Base-by-base conservation (phyloP, 2,888 invertebrate species). In the Eupithecia exiguata region DNA sequence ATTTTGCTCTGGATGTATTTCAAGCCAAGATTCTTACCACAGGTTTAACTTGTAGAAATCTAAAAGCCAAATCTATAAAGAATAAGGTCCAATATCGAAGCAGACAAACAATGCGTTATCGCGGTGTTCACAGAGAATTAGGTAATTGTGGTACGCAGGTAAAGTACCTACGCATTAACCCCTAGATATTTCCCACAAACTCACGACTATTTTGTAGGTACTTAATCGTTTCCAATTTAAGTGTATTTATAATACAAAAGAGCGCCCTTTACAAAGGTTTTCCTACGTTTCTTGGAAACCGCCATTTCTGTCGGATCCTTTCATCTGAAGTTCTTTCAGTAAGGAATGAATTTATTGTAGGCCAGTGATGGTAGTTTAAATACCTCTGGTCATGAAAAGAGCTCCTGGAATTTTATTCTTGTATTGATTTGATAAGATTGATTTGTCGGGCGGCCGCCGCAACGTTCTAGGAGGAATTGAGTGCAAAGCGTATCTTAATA, bases 251-350 rank as follows among this genome's bases (percentile, higher is more conserved):
- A 18, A 65, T 12, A 36, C 35, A n/a, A 65, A 65, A 65, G 63
- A 65, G 10, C 10, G 4, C 2, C 35, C 18, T 35, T n/a, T 38
- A 36, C 38, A 65, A 65, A 65, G 63, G n/a, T 38, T 63, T 63
- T 36, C 36, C 18, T 36, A 36, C 16, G n/a, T 65, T 65, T 65
- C 63, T 65, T 12, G 63, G 63, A 38, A 65, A 38, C n/a, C 1
- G 35, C 40, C 18, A 40, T 69, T 38, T 25, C 43, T 69, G 25
- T 61, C 10, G 18, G 18, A 69, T 61, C 58, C 61, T 38, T 61
- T 40, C 61, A 61, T 58, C 21, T 18, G 38, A 69, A 10, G 69
- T 61, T 69, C 61, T 69, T 61, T 69, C 18, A 61, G 69, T 16
- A 18, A 21, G 68, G 12, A 58, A 58, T 25, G 58, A 58, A 25